Evolutionary conservation across 1,140 invertebrate species (phyloP).

Genomic region (Macrocentrus cingulum): DNA sequence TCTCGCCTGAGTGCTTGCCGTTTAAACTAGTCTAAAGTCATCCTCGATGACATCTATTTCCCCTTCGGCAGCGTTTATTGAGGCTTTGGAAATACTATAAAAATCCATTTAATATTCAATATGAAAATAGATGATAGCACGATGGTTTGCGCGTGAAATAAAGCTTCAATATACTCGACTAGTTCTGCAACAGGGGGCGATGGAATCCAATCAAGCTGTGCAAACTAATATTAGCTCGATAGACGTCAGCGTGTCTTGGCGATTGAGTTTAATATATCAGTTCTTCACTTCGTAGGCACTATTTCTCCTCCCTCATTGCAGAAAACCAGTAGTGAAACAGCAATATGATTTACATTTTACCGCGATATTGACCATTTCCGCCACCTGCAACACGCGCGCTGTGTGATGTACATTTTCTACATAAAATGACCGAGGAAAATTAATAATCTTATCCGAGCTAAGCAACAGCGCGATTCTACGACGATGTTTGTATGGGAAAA

Average conservation of each 20-base stretch:
- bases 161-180: too few relatives aligned
- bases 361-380: conserved; percentile 59
- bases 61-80: background rate
- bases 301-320: conserved; percentile 10
- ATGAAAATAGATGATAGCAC: too few relatives aligned
- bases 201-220: conserved; percentile 25
- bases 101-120: conserved; percentile 19
- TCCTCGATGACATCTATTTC: background rate
- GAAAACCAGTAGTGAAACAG: conserved; percentile 39
- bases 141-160: too few relatives aligned
- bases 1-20: background rate
- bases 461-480: too few relatives aligned
- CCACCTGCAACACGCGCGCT: conserved; percentile 52
- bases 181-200: conserved; percentile 13
- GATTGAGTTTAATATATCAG: conserved; percentile 17
- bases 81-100: too few relatives aligned
- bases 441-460: background rate
- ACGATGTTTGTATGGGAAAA: too few relatives aligned
- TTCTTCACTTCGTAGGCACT: conserved; percentile 1
- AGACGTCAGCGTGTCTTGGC: conserved; percentile 11
- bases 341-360: conserved; percentile 61
- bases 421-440: conserved; percentile 18
- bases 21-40: background rate
- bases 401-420: background rate
- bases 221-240: conserved; percentile 25